These are phyloP conservation scores for Siphamia tubifer DNA, from an alignment of 2,113 vertebrate species.

Conservation along the genomic window DNA sequence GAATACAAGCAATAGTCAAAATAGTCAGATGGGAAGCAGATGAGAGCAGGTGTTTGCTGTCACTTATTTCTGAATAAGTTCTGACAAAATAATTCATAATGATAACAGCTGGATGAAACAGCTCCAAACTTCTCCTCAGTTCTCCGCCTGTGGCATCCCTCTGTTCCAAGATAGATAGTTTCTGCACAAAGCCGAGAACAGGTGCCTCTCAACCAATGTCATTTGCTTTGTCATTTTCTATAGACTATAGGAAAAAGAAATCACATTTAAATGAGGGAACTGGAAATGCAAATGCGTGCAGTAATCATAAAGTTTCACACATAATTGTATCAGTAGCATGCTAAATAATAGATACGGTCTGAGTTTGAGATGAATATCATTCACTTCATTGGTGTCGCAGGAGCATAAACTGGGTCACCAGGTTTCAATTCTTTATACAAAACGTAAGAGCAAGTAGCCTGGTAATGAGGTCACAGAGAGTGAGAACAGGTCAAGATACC, in stretches of 20 bases:
- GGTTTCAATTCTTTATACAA: slow-evolving; percentile 20
- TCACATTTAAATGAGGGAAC: not conserved
- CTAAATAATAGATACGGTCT: not conserved
- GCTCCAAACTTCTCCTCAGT: slow-evolving; percentile 1
- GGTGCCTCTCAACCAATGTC: slow-evolving; percentile 30
- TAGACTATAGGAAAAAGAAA: slow-evolving; percentile 7
- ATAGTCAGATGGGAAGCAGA: not conserved
- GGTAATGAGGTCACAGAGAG: not conserved
- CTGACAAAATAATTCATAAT: slow-evolving; percentile 36
- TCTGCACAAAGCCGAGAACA: slow-evolving; percentile 17
- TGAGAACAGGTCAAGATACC: not conserved
- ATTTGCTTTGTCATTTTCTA: slow-evolving; percentile 25
- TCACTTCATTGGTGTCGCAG: not conserved
- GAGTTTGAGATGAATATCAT: not conserved
- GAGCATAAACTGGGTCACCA: slow-evolving; percentile 3
- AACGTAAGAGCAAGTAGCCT: not conserved
- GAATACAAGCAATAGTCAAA: not conserved
- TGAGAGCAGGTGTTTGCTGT: slow-evolving; percentile 25
- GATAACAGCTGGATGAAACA: slow-evolving; percentile 34
- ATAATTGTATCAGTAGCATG: not conserved
- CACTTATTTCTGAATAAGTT: slow-evolving; percentile 15
- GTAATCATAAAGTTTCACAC: not conserved
- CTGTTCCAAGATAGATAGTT: slow-evolving; percentile 43
- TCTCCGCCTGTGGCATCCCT: slow-evolving; percentile 26
- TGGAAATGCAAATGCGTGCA: not conserved